Percentiles rank a stretch among this genome's conserved stretches.
phyloP scores from a whole-genome alignment of 2,113 vertebrate species.

The Phalacrocorax brasilianus region DNA sequence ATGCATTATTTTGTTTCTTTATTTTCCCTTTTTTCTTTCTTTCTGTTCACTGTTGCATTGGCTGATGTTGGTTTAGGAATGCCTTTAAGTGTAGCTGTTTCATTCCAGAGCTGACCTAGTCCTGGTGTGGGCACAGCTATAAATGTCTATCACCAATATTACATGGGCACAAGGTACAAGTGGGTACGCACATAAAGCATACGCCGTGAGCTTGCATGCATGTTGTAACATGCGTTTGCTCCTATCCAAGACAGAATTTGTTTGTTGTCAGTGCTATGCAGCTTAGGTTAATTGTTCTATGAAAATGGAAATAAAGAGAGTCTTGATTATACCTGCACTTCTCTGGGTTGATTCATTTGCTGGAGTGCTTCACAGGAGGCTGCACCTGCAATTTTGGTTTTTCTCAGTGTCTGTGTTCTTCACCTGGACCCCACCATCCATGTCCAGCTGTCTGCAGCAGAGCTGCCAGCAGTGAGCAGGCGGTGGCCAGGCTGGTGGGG shows the following conservation, averaged over 20 bases:
- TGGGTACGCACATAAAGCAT: rapidly evolving
- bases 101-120: not conserved
- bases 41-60: not conserved
- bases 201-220: rapidly evolving
- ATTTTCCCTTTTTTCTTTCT: not conserved
- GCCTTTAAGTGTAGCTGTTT: not conserved
- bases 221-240: not conserved
- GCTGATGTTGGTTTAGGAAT: not conserved
- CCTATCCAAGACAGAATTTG: not conserved
- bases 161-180: not conserved
- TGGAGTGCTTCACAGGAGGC: not conserved
- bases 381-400: not conserved
- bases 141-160: not conserved
- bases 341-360: not conserved
- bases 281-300: not conserved
- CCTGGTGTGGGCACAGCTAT: not conserved
- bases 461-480: rapidly evolving
- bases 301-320: not conserved
- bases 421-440: not conserved
- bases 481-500: not conserved
- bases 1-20: not conserved
- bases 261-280: not conserved
- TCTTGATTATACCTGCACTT: not conserved
- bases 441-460: rapidly evolving
- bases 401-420: not conserved